Percentiles rank a stretch among this genome's conserved stretches.
phyloP scores from a whole-genome alignment of 2,888 invertebrate genomes.

The Drosophila kuntzei region DNA sequence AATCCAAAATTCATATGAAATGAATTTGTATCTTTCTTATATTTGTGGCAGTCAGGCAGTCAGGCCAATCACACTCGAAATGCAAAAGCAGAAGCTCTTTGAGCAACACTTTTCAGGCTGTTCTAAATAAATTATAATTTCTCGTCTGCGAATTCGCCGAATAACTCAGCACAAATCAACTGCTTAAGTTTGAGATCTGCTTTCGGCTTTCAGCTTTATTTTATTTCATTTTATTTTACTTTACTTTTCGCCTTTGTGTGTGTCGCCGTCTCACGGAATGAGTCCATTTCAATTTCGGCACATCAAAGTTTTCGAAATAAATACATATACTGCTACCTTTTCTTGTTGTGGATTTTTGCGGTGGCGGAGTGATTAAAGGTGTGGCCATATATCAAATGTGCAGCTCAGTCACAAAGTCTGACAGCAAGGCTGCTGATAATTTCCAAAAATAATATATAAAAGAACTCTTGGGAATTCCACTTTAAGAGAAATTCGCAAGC shows the following conservation, averaged over 20 bases:
- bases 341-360: slow-evolving; percentile 59
- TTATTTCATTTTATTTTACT: slow-evolving; percentile 6
- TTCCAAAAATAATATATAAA: slow-evolving; percentile 23
- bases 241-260: slow-evolving; percentile 30
- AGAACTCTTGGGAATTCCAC: slow-evolving; percentile 12
- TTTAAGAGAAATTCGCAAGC: slow-evolving; percentile 22
- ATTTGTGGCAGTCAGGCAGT: slow-evolving; percentile 33
- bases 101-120: slow-evolving; percentile 58
- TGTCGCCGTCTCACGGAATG: slow-evolving; percentile 48
- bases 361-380: slow-evolving; percentile 82
- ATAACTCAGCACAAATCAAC: slow-evolving; percentile 78
- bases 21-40: slow-evolving; percentile 56
- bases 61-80: slow-evolving; percentile 49
- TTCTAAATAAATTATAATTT: slow-evolving; percentile 81
- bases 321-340: slow-evolving; percentile 33
- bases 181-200: slow-evolving; percentile 62
- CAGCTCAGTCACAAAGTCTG: slow-evolving; percentile 68
- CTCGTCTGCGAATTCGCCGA: slow-evolving; percentile 63
- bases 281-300: slow-evolving; percentile 75
- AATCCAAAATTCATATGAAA: slow-evolving; percentile 73
- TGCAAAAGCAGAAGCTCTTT: slow-evolving; percentile 70
- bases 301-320: slow-evolving; percentile 61
- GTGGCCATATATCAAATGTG: slow-evolving; percentile 77
- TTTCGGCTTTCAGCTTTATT: slow-evolving; percentile 18
- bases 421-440: slow-evolving; percentile 50